Percentiles rank a stretch among this genome's conserved stretches.
Evolutionary conservation across 2,888 invertebrate genomes (phyloP).

Genomic region (Byasa hedistus): DNA sequence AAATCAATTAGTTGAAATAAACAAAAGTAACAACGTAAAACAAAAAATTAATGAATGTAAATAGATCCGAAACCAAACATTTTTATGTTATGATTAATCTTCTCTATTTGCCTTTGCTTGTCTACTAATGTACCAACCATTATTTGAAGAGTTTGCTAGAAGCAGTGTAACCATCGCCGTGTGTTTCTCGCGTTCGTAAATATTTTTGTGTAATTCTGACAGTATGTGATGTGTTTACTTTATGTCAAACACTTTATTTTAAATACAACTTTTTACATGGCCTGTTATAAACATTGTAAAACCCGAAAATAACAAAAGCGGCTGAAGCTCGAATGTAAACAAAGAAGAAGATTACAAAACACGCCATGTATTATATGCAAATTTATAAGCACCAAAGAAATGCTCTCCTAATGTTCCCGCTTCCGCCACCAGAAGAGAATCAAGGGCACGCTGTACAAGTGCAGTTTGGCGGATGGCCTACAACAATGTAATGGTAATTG

Average conservation of each 20-base stretch:
- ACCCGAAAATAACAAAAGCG: neutral
- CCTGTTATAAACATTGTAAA: neutral
- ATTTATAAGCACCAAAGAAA: too few relatives aligned
- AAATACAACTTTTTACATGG: neutral
- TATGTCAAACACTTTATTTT: conserved; percentile 39
- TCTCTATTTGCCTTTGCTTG: neutral
- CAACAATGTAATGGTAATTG: too few relatives aligned
- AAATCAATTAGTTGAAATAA: neutral
- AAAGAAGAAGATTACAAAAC: neutral
- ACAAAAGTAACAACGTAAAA: neutral
- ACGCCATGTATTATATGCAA: too few relatives aligned
- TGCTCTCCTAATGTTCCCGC: too few relatives aligned
- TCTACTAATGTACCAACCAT: conserved; percentile 48
- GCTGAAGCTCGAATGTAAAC: neutral
- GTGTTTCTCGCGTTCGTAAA: conserved; percentile 61
- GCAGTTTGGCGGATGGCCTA: too few relatives aligned
- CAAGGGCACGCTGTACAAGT: too few relatives aligned
- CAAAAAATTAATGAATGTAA: neutral
- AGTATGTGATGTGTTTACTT: conserved; percentile 65
- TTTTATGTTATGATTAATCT: neutral
- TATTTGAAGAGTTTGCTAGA: neutral
- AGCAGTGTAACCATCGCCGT: conserved; percentile 49
- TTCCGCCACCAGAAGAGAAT: too few relatives aligned
- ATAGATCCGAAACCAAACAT: neutral
- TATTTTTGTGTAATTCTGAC: conserved; percentile 70